Evolutionary conservation across 2,113 vertebrate genomes (phyloP), one percentile per base, ranked within the genome.

Genomic region (Lucifuga dentata): DNA sequence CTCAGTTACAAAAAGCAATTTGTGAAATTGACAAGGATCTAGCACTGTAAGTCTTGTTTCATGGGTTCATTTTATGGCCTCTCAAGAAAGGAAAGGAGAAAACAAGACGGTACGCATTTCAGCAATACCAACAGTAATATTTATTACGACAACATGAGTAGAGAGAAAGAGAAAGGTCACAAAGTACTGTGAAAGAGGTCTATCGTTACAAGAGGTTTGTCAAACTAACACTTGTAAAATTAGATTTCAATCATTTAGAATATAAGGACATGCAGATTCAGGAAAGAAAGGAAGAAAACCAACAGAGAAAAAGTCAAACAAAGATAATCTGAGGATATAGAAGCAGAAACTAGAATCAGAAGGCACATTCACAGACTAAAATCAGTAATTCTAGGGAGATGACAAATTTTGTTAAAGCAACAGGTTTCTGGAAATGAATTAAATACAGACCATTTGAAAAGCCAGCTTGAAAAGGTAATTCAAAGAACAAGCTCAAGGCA

Each of bases 141-240:
- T 98, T 98, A 98, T 98, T 98, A 96, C 94, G 91, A 95, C 95
- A 95, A 94, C 93, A 97, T 92, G 93, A 96, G 94, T 94, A 95
- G 80, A 91, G 88, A 92, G 89, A 90, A 75, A 91, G 86, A 92
- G 80, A 90, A 71, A 92, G 78, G 92, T 97, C 93, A 97, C 95
- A 96, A 96, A 94, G 89, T 89, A 90, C 83, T 88, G 88, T 89
- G 94, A 95, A 93, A 94, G 93, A 94, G 81, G 80, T 86, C 85
- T 92, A 94, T 91, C 88, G 83, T 93, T 96, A 98, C 95, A 98
- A 90, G 95, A 95, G 91, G 90, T 94, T 89, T 81, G 85, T 87
- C 85, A 91, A 92, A 88, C 90, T 86, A 92, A 93, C 93, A 93
- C 72, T 90, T 87, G 84, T 83, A 90, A 93, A 91, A 81, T 76